phyloP scores from a whole-genome alignment of 2,888 invertebrate genomes.

The Pammene aurita region DNA sequence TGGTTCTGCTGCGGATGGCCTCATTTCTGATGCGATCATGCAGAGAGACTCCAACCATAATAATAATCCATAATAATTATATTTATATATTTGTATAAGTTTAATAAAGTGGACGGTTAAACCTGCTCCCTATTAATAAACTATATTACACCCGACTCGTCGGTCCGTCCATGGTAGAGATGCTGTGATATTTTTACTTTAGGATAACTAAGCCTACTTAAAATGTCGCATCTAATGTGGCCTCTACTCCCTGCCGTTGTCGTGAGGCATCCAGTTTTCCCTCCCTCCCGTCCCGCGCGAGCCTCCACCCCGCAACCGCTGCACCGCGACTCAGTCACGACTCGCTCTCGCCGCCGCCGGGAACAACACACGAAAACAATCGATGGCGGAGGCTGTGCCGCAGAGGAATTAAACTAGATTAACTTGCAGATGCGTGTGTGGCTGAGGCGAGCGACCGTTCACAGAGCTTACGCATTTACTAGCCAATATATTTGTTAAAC shows the following conservation, averaged over 20 bases:
- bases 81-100: too few relatives aligned
- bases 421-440: conserved; percentile 16
- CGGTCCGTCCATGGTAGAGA: too few relatives aligned
- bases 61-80: too few relatives aligned
- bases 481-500: not conserved
- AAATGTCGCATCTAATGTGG: conserved; percentile 31
- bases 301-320: conserved; percentile 18
- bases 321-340: not conserved
- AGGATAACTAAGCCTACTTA: too few relatives aligned
- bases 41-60: too few relatives aligned
- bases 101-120: too few relatives aligned
- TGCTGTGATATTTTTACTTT: too few relatives aligned
- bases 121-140: too few relatives aligned
- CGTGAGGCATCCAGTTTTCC: conserved; percentile 42
- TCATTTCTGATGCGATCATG: too few relatives aligned
- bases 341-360: not conserved
- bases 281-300: conserved; percentile 13
- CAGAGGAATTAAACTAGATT: conserved; percentile 26
- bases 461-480: not conserved
- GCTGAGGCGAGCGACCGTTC: not conserved
- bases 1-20: too few relatives aligned
- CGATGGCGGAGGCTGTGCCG: conserved; percentile 18
- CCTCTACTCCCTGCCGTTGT: conserved; percentile 33
- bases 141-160: too few relatives aligned
- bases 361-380: conserved; percentile 15